Base-by-base conservation (phyloP, 1,140 invertebrate species). In the Leguminivora glycinivorella region DNA sequence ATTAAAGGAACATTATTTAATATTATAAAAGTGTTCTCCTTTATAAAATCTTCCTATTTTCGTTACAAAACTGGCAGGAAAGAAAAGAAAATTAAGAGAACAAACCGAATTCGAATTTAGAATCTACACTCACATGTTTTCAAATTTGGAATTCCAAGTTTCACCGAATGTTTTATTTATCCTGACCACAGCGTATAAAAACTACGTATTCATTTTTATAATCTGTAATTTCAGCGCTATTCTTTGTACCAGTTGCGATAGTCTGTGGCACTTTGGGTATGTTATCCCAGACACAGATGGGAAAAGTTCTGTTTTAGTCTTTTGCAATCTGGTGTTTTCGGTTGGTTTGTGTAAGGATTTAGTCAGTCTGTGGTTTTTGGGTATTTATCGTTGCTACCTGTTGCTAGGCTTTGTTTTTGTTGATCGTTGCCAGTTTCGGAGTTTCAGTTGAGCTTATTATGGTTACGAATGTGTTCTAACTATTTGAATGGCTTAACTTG, bases 321-420 rank as follows among this genome's bases (percentile, higher is more conserved):
- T 52, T 72, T 68, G 66, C 58, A 68, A 66, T 63, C 56, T 63
- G 56, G 7, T 4, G 68, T 26, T 68, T 43, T 26, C 17, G 1
- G 38, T 67, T 67, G n/a, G 52, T 70, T 47, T 67, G n/a, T 68
- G n/a, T 38, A 58, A 22, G 34, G 10, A 22, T 52, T 25, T 70
- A 40, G 25, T 26, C 58, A 60, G 52, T 6, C 43, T 71, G 34
- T 71, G 66, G 66, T 74, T 71, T 29, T 71, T 69, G 67, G 52
- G 69, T 66, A 69, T 68, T 68, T 60, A 70, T 60, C 52, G 68
- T 63, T 60, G 69, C 58, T 79, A 87, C 86, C 86, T 87, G 86
- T 87, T 88, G 86, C 86, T 72, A 34, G 80, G 80, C 76, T 83
- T 88, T 88, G 86, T 88, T 88, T 88, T 88, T 87, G 83, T 85